Evolutionary conservation across 1,140 invertebrate species (phyloP).

Genomic region (Atopsyche davidsoni): DNA sequence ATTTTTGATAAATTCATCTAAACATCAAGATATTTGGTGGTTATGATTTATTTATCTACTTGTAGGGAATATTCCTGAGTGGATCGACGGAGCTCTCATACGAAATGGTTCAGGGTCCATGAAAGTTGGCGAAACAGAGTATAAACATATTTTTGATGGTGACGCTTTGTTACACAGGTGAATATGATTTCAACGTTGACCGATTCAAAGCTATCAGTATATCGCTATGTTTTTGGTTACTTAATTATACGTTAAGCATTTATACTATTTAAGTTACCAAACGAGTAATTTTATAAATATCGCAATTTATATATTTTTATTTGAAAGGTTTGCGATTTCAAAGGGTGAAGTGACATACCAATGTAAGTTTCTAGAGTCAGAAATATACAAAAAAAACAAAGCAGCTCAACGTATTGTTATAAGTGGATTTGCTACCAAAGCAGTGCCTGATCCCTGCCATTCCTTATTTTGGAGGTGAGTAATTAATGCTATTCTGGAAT

Average conservation of each 20-base stretch:
- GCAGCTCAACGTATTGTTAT: constrained; percentile 73
- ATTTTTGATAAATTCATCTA: too few species aligned
- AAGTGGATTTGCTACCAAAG: constrained; percentile 76
- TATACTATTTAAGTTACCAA: too few species aligned
- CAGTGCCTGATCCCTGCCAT: constrained; percentile 73
- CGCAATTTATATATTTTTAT: constrained; percentile 1
- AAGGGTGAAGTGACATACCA: constrained; percentile 74
- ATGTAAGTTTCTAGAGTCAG: constrained; percentile 68
- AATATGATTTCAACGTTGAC: background rate
- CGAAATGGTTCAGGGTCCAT: constrained; percentile 79
- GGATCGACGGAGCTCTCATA: constrained; percentile 71
- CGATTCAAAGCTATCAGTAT: too few species aligned
- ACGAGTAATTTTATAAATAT: too few species aligned
- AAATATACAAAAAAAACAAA: constrained; percentile 66
- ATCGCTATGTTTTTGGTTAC: too few species aligned
- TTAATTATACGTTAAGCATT: too few species aligned
- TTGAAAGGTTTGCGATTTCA: constrained; percentile 68
- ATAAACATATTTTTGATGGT: constrained; percentile 80
- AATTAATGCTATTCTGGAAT: constrained; percentile 31
- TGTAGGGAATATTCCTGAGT: constrained; percentile 66
- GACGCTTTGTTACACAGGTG: constrained; percentile 75
- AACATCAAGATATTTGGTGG: too few species aligned
- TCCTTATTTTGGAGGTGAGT: constrained; percentile 66
- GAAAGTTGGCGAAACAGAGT: constrained; percentile 69
- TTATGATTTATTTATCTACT: too few species aligned